Evolutionary conservation across 2,888 invertebrate species (phyloP), one percentile per base, ranked within the genome.

Genomic region (Smittia aterrima): DNA sequence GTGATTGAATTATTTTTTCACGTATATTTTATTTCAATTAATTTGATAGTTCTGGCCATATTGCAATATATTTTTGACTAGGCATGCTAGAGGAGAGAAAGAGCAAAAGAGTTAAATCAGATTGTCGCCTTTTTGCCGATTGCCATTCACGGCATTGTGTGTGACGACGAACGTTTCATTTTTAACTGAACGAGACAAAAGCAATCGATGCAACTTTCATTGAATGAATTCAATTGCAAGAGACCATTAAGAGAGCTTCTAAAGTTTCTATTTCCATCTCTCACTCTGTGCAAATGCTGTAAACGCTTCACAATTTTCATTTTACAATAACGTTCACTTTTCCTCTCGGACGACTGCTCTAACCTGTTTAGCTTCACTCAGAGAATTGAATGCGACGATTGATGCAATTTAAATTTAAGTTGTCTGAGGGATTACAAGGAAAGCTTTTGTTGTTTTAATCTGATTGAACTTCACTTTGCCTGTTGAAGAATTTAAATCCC

Each of bases 21-120:
- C 20, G 9, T 18, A 22, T 18, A 58, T 58, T 58, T 58, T 58
- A 58, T 58, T 58, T 58, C 58, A 58, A 58, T 58, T 58, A 58
- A 58, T 18, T 58, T 58, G 58, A 58, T 58, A 58, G 58, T 58
- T 58, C 16, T 58, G n/a, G 53, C 53, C n/a, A 47, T 47, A 16
- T 47, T n/a, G 32, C 3, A 32, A 32, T 32, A 32, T 32, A 32
- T 32, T 32, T 32, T 32, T 3, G 32, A 6, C 32, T 3, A 32
- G 32, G 32, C 32, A 9, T 3, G 32, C 32, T n/a, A 32, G 4
- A 32, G 32, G 32, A 32, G 32, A 32, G 32, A n/a, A n/a, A 3
- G 66, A 41, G 54, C 41, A 16, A 54, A 70, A 70, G 70, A 70
- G 41, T 22, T 53, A 54, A 70, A 70, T 70, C 70, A 70, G 70